phyloP scores from a whole-genome alignment of 2,797 vertebrate species.

The Hypotaenidia okinawae region DNA sequence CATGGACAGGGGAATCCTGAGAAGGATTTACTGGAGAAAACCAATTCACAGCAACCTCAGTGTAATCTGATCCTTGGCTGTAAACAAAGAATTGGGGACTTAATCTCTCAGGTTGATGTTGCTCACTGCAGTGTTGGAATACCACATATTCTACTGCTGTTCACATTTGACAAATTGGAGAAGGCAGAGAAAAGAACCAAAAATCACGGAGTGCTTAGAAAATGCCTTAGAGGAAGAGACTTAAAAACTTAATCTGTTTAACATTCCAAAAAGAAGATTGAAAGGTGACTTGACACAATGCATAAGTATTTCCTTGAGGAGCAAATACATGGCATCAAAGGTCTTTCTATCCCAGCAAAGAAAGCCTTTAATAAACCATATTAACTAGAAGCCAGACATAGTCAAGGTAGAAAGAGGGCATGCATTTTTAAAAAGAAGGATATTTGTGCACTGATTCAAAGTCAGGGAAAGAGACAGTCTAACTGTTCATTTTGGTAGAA shows the following conservation, averaged over 20 bases:
- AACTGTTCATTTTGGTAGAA: neutral
- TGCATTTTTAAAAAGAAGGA: neutral
- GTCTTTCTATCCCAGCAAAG: neutral
- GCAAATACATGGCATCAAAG: neutral
- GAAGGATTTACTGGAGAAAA: neutral
- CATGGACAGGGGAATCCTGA: neutral
- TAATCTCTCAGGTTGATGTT: neutral
- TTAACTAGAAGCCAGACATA: neutral
- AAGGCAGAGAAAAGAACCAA: constrained; percentile 1
- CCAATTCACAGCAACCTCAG: neutral
- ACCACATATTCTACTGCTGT: neutral
- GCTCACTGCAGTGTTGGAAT: neutral
- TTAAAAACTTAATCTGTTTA: constrained; percentile 51
- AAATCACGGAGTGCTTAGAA: constrained; percentile 20
- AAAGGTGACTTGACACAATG: neutral
- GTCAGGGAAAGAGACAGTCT: neutral
- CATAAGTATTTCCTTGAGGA: constrained; percentile 17
- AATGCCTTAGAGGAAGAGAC: constrained; percentile 24
- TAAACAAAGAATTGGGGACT: neutral
- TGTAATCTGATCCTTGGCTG: neutral
- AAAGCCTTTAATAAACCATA: constrained; percentile 27
- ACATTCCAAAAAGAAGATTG: constrained; percentile 39
- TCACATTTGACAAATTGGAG: neutral
- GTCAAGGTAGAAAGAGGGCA: neutral
- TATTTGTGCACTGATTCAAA: neutral